Evolutionary conservation across 2,888 invertebrate species (phyloP), one percentile per base, ranked within the genome.

Genomic region (Pasiphila rectangulata): DNA sequence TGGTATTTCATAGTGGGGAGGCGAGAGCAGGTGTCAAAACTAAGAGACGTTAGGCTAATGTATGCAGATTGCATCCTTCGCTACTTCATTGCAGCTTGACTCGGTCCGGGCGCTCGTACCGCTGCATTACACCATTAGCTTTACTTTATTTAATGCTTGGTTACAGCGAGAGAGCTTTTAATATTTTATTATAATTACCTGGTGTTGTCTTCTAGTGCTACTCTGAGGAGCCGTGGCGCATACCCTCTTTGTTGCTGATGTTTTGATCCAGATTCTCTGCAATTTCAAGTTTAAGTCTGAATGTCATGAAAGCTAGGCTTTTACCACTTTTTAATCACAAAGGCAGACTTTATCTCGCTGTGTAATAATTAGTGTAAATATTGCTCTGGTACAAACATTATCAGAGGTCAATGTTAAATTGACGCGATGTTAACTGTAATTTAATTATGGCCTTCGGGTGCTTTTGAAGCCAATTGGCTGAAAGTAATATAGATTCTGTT

Each of bases 11-110:
- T 72, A 72, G 63, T 56, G 49, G 46, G 46, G 62, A 54, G 65
- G 56, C 61, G 75, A 72, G 80, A 82, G 82, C 86, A 85, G 87
- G 87, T 87, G 87, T 86, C 87, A 86, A 83, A 86, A 86, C 85
- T 83, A 79, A 75, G 79, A 77, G 80, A 79, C 79, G 78, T 83
- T 81, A 80, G 80, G 82, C 78, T 86, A 88, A 88, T 88, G 83
- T 80, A 87, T 88, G 87, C 85, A 86, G 85, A 86, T 86, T 86
- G 86, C 84, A 82, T 80, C 83, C 80, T 75, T 76, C 72, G 72
- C 75, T 70, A 70, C 72, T 66, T 63, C 45, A 41, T 49, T 55
- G 61, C 62, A 46, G 45, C 39, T 39, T 51, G 50, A 43, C 54
- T 49, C 48, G 58, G 63, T 57, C 53, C 57, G 61, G 53, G 55